phyloP scores from a whole-genome alignment of 2,797 vertebrate genomes.

The Gymnoscopelus braueri region DNA sequence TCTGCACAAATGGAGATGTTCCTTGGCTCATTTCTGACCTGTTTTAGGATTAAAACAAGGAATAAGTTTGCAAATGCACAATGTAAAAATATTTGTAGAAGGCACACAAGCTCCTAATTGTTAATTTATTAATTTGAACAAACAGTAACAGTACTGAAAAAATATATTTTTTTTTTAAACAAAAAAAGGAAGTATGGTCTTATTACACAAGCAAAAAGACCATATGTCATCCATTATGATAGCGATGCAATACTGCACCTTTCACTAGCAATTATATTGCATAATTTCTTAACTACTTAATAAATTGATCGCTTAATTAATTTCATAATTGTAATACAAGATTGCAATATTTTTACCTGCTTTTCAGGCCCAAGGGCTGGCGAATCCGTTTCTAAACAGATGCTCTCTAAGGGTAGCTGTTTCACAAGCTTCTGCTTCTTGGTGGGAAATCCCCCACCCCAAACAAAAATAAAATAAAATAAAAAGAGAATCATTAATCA shows the following conservation, averaged over 20 bases:
- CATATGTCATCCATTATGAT: not conserved
- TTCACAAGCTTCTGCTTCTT: conserved; percentile 99
- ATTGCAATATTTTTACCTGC: conserved; percentile 79
- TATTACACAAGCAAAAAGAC: not conserved
- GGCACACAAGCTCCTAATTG: not conserved
- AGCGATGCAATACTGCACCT: not conserved
- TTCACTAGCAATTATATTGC: not conserved
- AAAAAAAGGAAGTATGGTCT: no score
- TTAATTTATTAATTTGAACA: no score
- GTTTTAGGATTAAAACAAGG: conserved; percentile 11
- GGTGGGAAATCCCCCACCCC: conserved; percentile 65
- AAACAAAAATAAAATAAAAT: conserved; percentile 32
- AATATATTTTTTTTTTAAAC: no score
- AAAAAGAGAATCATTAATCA: conserved; percentile 34
- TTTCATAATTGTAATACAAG: not conserved
- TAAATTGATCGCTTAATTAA: no score
- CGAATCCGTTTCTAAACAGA: conserved; percentile 96
- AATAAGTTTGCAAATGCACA: not conserved
- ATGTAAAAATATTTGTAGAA: not conserved
- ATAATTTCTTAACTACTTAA: not conserved
- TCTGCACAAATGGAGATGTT: conserved; percentile 90
- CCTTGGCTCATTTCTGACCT: conserved; percentile 95
- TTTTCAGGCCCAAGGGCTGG: conserved; percentile 95
- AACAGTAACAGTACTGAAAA: no score
- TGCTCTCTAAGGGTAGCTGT: conserved; percentile 90